phyloP scores from a whole-genome alignment of 1,140 invertebrate species.

The Plodia interpunctella region DNA sequence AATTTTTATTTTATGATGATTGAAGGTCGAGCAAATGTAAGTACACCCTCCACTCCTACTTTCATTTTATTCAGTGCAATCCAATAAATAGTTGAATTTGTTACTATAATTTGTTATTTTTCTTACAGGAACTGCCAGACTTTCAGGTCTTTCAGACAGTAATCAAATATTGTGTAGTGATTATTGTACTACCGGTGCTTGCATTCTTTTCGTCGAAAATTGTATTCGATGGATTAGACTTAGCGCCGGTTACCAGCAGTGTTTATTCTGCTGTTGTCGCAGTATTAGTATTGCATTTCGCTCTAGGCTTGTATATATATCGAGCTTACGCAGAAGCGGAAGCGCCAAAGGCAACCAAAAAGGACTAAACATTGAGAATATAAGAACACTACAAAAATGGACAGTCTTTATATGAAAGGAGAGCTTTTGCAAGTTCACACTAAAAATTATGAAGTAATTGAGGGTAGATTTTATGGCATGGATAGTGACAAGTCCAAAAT shows the following conservation, averaged over 20 bases:
- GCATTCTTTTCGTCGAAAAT: constrained; percentile 80
- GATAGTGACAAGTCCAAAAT: constrained; percentile 67
- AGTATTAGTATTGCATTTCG: constrained; percentile 83
- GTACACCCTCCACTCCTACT: constrained; percentile 25
- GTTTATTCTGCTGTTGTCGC: constrained; percentile 85
- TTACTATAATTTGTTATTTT: constrained; percentile 32
- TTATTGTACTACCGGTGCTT: constrained; percentile 79
- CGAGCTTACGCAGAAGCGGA: constrained; percentile 82
- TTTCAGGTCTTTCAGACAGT: constrained; percentile 80
- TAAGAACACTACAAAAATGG: constrained; percentile 45
- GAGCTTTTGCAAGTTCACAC: constrained; percentile 68
- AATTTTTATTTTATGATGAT: constrained; percentile 68
- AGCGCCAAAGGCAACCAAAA: constrained; percentile 58
- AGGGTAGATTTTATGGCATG: constrained; percentile 68
- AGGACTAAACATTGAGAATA: constrained; percentile 55
- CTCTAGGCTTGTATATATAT: constrained; percentile 86
- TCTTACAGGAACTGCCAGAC: constrained; percentile 75
- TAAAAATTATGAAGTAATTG: constrained; percentile 56
- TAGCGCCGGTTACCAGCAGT: constrained; percentile 82
- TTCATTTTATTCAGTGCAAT: not conserved
- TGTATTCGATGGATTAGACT: constrained; percentile 77
- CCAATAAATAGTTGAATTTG: not conserved
- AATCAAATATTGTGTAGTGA: constrained; percentile 80
- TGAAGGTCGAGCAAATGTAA: constrained; percentile 74
- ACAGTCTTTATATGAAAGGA: constrained; percentile 66